Evolutionary conservation across 2,113 vertebrate genomes (phyloP), one percentile per base, ranked within the genome.

Genomic region (Nanorana parkeri): DNA sequence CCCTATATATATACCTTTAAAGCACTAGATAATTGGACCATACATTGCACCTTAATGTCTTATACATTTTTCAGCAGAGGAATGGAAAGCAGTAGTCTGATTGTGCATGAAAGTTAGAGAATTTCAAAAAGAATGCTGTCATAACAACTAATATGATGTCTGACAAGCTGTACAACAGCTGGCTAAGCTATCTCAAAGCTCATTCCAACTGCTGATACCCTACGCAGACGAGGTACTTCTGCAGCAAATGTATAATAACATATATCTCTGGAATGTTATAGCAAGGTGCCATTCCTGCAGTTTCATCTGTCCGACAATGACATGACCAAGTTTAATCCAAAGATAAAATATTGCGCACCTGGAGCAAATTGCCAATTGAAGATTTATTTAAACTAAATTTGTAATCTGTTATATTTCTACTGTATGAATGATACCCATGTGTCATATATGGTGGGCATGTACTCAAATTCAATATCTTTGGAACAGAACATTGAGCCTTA

Each of bases 111-210:
- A 73, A 73, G 20, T n/a, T 26, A 56, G 24, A 16, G 54, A 56
- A 73, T n/a, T 32, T 55, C 24, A 73, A 73, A 29, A 73, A 54
- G 69, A 56, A 56, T 23, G 4, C 69, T 73, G 69, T 73, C 69
- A 73, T 73, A 56, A 73, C 69, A 55, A 55, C 24, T 52, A 32
- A 73, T 73, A 32, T 71, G 26, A 71, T 73, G 52, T 73, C 24
- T 56, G 69, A 73, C 69, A 73, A 52, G 69, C 69, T 56, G 69
- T 29, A 73, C 51, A 21, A 73, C 69, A 73, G 52, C 69, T 73
- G 69, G 69, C 69, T 56, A 56, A 73, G 69, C 51, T 56, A 73
- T 52, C 69, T 73, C 69, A 15, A 56, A 73, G 69, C 69, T 73
- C 52, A 73, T 73, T 73, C 32, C 69, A 55, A 26, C 52, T n/a